These are phyloP conservation scores for Papilio aristodemus DNA, from an alignment of 1,140 invertebrate genomes.

Conservation along the genomic window DNA sequence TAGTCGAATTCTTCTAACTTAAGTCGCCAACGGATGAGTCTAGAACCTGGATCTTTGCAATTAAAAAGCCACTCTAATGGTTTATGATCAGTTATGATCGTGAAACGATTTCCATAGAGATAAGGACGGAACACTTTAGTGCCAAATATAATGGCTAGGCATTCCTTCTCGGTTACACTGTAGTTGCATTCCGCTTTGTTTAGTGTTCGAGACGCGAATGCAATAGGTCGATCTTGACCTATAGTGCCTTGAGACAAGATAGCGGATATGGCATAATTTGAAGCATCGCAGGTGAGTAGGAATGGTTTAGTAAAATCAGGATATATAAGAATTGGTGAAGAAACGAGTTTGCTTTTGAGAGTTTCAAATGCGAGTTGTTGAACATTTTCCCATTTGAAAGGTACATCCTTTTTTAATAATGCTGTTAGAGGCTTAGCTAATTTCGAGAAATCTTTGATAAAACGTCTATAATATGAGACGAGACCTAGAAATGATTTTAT, in stretches of 20 bases:
- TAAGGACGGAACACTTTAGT: neutral
- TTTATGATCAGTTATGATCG: neutral
- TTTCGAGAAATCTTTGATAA: slow-evolving; percentile 21
- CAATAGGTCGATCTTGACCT: no score
- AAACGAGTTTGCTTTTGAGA: neutral
- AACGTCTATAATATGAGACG: slow-evolving; percentile 19
- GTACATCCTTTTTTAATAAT: slow-evolving; percentile 16
- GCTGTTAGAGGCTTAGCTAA: slow-evolving; percentile 3
- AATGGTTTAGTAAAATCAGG: slow-evolving; percentile 29
- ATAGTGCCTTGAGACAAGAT: no score
- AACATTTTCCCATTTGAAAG: slow-evolving; percentile 11
- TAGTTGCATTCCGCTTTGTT: neutral
- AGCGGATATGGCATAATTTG: slow-evolving; percentile 11
- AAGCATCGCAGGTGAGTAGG: slow-evolving; percentile 27
- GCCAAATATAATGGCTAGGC: slow-evolving; percentile 4
- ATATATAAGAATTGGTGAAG: slow-evolving; percentile 22
- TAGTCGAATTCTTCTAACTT: slow-evolving; percentile 3
- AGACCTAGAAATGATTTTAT: slow-evolving; percentile 7
- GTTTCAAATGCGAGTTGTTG: slow-evolving; percentile 31
- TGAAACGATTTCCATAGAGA: neutral
- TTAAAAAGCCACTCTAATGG: slow-evolving; percentile 1
- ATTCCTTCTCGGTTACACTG: slow-evolving; percentile 2
- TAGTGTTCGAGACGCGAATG: neutral
- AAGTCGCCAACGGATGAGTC: neutral
- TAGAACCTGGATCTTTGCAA: neutral